A percentile compares a stretch with the other conserved stretches of the same genome.
phyloP scores from a whole-genome alignment of 2,888 invertebrate genomes.

The Caenorhabditis drosophilae region DNA sequence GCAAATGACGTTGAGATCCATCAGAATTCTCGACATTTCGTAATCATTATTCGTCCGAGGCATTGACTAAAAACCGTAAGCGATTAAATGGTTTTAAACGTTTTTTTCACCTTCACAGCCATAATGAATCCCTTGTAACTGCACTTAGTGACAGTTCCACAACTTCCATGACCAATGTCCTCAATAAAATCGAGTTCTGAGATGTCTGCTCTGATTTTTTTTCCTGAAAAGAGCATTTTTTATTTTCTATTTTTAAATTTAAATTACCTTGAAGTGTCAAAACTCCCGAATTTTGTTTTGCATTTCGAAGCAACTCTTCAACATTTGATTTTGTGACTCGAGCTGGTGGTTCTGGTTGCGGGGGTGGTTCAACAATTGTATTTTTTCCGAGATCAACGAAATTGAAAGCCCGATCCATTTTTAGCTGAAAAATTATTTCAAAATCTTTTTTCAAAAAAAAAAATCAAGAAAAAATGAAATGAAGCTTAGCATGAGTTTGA shows the following conservation, averaged over 20 bases:
- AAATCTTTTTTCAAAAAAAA: too few species aligned
- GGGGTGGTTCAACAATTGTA: too few species aligned
- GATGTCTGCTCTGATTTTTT: slow-evolving; percentile 9
- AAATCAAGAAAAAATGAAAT: too few species aligned
- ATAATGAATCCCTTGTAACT: slow-evolving; percentile 56
- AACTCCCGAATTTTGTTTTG: slow-evolving; percentile 15
- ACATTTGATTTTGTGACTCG: too few species aligned
- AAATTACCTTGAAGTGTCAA: slow-evolving; percentile 5
- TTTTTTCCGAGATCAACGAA: too few species aligned
- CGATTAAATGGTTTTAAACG: too few species aligned
- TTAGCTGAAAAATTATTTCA: too few species aligned
- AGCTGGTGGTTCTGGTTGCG: too few species aligned
- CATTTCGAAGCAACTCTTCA: background rate
- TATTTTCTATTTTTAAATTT: background rate
- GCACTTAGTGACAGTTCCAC: slow-evolving; percentile 97
- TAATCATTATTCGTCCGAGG: slow-evolving; percentile 92
- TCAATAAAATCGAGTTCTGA: slow-evolving; percentile 69
- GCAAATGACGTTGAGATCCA: slow-evolving; percentile 98
- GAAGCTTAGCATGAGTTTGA: too few species aligned
- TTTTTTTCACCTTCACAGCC: slow-evolving; percentile 68
- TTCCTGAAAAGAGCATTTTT: slow-evolving; percentile 2
- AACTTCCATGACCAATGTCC: slow-evolving; percentile 76
- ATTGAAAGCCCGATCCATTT: too few species aligned
- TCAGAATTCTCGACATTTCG: slow-evolving; percentile 95
- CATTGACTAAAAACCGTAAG: slow-evolving; percentile 77